These are phyloP conservation scores for Babylonia areolata DNA, from an alignment of 1,140 invertebrate species.

Conservation along the genomic window DNA sequence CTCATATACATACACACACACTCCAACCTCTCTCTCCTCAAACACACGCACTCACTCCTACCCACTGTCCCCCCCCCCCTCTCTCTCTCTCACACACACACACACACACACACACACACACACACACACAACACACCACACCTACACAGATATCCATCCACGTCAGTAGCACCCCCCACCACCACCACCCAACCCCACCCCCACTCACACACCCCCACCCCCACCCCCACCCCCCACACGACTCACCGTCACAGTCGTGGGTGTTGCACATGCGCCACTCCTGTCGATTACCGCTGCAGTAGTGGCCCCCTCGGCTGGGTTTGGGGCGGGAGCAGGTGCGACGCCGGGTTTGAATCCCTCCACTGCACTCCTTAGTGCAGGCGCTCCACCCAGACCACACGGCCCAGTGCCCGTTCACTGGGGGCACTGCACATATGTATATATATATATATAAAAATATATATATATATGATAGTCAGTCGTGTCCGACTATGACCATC, in stretches of 20 bases:
- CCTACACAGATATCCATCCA: no score
- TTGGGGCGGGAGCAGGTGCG: conserved; percentile 62
- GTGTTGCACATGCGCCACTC: conserved; percentile 71
- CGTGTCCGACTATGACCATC: no score
- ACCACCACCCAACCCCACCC: not conserved
- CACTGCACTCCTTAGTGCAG: conserved; percentile 66
- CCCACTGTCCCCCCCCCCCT: no score
- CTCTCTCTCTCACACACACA: no score
- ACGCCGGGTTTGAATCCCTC: conserved; percentile 66
- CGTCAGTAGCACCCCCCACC: no score
- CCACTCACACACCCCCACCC: not conserved
- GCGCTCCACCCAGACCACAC: conserved; percentile 66
- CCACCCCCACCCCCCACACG: not conserved
- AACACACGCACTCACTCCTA: no score
- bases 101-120: no score
- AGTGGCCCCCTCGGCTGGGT: conserved; percentile 48
- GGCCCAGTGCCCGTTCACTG: conserved; percentile 66
- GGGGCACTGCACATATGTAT: conserved; percentile 41
- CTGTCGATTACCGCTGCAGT: conserved; percentile 64
- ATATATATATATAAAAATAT: no score
- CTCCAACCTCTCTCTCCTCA: no score
- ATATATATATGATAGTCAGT: no score
- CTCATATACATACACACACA: no score
- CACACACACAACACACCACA: no score
- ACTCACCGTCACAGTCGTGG: conserved; percentile 61